Evolutionary conservation across 2,113 vertebrate species (phyloP).

Genomic region (Dicerorhinus sumatrensis): DNA sequence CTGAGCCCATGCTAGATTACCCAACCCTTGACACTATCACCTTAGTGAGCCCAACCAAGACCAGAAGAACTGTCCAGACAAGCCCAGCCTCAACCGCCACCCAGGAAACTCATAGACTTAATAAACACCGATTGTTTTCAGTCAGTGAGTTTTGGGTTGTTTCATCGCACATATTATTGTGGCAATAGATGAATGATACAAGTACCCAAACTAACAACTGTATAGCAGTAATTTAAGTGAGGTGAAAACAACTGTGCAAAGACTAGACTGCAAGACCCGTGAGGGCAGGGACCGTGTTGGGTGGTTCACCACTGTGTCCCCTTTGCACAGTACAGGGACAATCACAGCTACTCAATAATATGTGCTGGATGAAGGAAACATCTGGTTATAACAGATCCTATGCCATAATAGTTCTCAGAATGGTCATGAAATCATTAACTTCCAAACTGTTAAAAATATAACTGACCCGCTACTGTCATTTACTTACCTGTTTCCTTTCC

Average conservation of each 20-base stretch:
- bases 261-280: neutral
- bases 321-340: neutral
- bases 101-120: neutral
- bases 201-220: neutral
- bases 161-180: neutral
- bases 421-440: constrained; percentile 12
- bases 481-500: constrained; percentile 37
- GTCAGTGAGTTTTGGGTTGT: neutral
- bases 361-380: neutral
- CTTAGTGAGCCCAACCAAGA: neutral
- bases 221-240: neutral
- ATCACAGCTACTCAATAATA: neutral
- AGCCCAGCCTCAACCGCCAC: neutral
- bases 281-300: neutral
- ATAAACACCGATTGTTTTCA: neutral
- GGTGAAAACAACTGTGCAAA: neutral
- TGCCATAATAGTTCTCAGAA: neutral
- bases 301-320: neutral
- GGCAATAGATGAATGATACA: neutral
- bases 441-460: constrained; percentile 37
- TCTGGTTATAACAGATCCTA: neutral
- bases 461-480: neutral
- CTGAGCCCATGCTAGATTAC: neutral
- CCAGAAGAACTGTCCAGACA: neutral
- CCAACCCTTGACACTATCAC: too few relatives aligned